A percentile compares a stretch with the other conserved stretches of the same genome.
These are phyloP conservation scores for Sebastes alutus DNA, from an alignment of 2,797 vertebrate genomes.

Conservation along the genomic window DNA sequence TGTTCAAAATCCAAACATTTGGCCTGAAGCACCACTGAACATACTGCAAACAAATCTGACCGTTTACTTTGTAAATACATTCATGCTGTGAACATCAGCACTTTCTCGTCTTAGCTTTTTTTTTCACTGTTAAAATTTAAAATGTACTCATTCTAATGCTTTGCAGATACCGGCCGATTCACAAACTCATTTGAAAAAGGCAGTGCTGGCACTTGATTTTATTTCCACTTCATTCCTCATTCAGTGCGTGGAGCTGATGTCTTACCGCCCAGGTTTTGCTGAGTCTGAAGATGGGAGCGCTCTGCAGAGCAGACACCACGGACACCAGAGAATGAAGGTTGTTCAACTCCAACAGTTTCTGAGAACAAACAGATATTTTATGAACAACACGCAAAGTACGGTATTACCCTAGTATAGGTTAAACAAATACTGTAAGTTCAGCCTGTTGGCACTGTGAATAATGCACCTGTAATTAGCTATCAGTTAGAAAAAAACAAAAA, in stretches of 20 bases:
- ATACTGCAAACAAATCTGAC: not conserved
- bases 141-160: not conserved
- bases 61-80: not conserved
- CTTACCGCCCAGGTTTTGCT: slow-evolving; percentile 97
- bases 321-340: slow-evolving; percentile 97
- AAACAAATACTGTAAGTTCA: not conserved
- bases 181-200: not conserved
- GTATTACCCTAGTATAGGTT: not conserved
- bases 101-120: not conserved
- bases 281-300: slow-evolving; percentile 95
- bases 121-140: not conserved
- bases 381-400: not conserved
- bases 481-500: no score
- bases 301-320: slow-evolving; percentile 94
- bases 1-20: not conserved
- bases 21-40: not conserved
- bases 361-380: slow-evolving; percentile 34
- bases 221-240: not conserved
- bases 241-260: not conserved
- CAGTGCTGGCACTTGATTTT: not conserved
- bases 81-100: not conserved
- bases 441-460: no score
- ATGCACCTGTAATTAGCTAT: not conserved
- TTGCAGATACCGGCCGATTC: not conserved
- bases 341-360: slow-evolving; percentile 97